A percentile compares a stretch with the other conserved stretches of the same genome.
phyloP scores from a whole-genome alignment of 2,888 invertebrate species.

The Microctonus hyperodae region DNA sequence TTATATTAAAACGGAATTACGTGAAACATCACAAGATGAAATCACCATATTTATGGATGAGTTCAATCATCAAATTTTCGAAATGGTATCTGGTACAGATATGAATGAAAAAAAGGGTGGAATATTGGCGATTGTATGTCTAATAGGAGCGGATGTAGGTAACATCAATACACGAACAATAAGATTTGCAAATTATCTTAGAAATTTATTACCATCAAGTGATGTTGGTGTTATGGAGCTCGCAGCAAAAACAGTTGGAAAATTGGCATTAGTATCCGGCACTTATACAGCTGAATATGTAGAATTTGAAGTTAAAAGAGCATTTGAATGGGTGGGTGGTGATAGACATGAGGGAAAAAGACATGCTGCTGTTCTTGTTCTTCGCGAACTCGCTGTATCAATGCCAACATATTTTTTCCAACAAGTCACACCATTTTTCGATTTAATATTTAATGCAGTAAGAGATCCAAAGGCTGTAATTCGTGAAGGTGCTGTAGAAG shows the following conservation, averaged over 20 bases:
- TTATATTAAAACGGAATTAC: conserved; percentile 88
- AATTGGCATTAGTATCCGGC: conserved; percentile 88
- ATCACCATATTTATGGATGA: conserved; percentile 91
- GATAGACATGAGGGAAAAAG: conserved; percentile 91
- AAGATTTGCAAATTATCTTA: conserved; percentile 90
- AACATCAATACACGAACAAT: conserved; percentile 90
- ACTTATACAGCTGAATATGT: conserved; percentile 96
- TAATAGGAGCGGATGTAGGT: conserved; percentile 92
- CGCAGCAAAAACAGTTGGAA: conserved; percentile 94
- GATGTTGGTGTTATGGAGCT: conserved; percentile 96
- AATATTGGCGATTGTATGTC: conserved; percentile 91
- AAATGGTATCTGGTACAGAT: conserved; percentile 94
- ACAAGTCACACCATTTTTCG: conserved; percentile 92
- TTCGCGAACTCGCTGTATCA: conserved; percentile 92
- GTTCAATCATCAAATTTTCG: conserved; percentile 94
- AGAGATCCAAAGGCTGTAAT: conserved; percentile 91
- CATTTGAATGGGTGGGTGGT: conserved; percentile 93
- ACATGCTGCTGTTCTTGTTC: conserved; percentile 89
- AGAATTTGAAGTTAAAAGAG: conserved; percentile 96
- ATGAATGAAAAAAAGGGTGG: conserved; percentile 95
- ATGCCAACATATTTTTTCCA: conserved; percentile 98
- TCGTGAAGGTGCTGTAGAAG: conserved; percentile 91
- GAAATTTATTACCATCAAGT: conserved; percentile 87
- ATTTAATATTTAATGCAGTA: conserved; percentile 89
- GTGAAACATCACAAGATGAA: conserved; percentile 90